Evolutionary conservation across 2,888 invertebrate species (phyloP).

Genomic region (Brenthis daphne): DNA sequence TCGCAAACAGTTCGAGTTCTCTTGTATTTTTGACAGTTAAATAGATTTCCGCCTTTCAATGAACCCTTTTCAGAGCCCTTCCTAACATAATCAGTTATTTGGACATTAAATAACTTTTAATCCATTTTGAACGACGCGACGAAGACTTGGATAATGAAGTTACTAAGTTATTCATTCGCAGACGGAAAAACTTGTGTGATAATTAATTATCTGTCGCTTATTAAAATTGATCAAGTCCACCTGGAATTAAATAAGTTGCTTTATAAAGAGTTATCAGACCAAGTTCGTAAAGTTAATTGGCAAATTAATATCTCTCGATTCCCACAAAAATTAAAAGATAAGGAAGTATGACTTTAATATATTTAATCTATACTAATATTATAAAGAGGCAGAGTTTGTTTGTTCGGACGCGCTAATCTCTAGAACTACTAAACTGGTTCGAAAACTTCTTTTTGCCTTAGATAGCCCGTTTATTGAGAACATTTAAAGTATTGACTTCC

Average conservation of each 20-base stretch:
- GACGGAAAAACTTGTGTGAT: conserved; percentile 18
- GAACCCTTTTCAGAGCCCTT: conserved; percentile 30
- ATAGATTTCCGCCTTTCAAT: conserved; percentile 34
- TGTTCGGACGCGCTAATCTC: too few species aligned
- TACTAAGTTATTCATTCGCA: conserved; percentile 16
- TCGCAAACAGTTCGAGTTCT: conserved; percentile 28
- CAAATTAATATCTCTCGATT: not conserved
- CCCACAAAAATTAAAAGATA: too few species aligned
- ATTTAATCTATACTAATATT: too few species aligned
- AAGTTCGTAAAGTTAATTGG: not conserved
- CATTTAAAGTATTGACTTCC: too few species aligned
- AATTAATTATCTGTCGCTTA: conserved; percentile 12
- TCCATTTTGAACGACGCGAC: conserved; percentile 25
- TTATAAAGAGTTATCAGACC: not conserved
- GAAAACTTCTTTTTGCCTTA: too few species aligned
- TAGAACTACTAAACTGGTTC: too few species aligned
- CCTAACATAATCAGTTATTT: conserved; percentile 30
- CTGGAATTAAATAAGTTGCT: conserved; percentile 10
- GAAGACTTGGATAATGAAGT: conserved; percentile 24
- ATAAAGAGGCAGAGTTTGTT: too few species aligned
- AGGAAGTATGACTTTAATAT: too few species aligned
- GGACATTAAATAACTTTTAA: conserved; percentile 33
- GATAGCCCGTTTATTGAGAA: too few species aligned
- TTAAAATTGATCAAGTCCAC: conserved; percentile 16
- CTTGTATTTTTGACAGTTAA: conserved; percentile 39